Evolutionary conservation across 2,888 invertebrate species (phyloP).

Genomic region (Cyaniris semiargus): DNA sequence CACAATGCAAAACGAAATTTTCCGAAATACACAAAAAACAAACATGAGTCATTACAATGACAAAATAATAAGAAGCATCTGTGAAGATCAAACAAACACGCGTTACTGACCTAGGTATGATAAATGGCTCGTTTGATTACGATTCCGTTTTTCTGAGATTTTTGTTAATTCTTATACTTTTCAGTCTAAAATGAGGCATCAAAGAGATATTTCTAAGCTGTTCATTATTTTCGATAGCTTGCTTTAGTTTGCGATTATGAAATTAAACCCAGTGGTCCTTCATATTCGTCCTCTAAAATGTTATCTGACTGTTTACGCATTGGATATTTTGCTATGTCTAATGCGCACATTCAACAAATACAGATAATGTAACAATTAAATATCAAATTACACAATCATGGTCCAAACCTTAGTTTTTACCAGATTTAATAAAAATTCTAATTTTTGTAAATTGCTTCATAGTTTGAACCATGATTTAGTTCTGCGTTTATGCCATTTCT

Average conservation of each 20-base stretch:
- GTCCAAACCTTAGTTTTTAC: not conserved
- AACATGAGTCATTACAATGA: not conserved
- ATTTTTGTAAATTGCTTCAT: not conserved
- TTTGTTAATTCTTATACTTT: not conserved
- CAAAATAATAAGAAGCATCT: not conserved
- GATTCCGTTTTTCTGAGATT: not conserved
- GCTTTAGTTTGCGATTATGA: not conserved
- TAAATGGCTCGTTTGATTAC: not conserved
- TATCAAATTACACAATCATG: too few relatives aligned
- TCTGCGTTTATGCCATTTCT: conserved; percentile 29
- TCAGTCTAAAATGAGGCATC: not conserved
- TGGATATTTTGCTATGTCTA: too few relatives aligned
- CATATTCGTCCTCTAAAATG: too few relatives aligned
- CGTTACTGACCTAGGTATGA: not conserved
- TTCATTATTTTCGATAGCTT: not conserved
- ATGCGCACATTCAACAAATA: too few relatives aligned
- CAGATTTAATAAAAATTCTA: too few relatives aligned
- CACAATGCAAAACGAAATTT: not conserved
- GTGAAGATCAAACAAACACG: not conserved
- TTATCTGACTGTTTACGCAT: too few relatives aligned
- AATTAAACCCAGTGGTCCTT: not conserved
- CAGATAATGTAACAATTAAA: too few relatives aligned
- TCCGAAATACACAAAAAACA: not conserved
- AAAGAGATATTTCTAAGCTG: not conserved
- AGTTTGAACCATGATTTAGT: not conserved